These are phyloP conservation scores for Lagria hirta DNA, from an alignment of 2,888 invertebrate species.

Conservation along the genomic window DNA sequence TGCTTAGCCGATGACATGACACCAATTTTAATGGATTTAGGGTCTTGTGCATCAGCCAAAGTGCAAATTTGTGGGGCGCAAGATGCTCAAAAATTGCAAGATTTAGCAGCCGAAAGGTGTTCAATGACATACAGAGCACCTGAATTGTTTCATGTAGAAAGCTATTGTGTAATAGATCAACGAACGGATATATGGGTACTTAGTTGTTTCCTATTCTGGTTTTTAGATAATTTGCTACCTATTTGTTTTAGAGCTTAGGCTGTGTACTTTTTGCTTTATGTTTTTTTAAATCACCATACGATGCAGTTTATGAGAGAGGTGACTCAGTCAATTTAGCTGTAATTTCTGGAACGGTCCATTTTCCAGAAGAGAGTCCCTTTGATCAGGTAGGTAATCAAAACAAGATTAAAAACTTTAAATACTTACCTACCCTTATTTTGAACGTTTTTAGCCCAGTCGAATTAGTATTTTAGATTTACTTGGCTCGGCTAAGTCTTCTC, in stretches of 20 bases:
- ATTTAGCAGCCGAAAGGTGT: constrained; percentile 79
- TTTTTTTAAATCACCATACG: constrained; percentile 83
- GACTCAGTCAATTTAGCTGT: constrained; percentile 86
- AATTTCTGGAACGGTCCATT: constrained; percentile 70
- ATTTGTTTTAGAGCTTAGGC: constrained; percentile 69
- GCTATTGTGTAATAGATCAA: constrained; percentile 78
- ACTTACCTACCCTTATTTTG: background rate
- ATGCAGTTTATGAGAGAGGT: constrained; percentile 79
- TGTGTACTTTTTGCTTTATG: constrained; percentile 84
- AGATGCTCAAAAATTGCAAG: constrained; percentile 72
- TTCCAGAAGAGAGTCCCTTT: constrained; percentile 70
- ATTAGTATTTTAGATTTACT: no score
- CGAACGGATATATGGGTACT: constrained; percentile 83
- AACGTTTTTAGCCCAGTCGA: no score
- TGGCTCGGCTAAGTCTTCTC: no score
- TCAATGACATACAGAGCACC: constrained; percentile 89
- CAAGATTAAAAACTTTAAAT: constrained; percentile 1
- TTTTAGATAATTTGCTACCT: background rate
- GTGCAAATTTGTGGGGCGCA: constrained; percentile 67
- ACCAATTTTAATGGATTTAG: constrained; percentile 82
- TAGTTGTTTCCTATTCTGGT: background rate
- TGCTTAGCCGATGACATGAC: constrained; percentile 70
- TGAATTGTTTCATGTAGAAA: constrained; percentile 83
- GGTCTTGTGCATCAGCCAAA: constrained; percentile 67
- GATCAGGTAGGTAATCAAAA: constrained; percentile 60